Evolutionary conservation across 2,113 vertebrate genomes (phyloP).

Genomic region (Tympanuchus pallidicinctus): DNA sequence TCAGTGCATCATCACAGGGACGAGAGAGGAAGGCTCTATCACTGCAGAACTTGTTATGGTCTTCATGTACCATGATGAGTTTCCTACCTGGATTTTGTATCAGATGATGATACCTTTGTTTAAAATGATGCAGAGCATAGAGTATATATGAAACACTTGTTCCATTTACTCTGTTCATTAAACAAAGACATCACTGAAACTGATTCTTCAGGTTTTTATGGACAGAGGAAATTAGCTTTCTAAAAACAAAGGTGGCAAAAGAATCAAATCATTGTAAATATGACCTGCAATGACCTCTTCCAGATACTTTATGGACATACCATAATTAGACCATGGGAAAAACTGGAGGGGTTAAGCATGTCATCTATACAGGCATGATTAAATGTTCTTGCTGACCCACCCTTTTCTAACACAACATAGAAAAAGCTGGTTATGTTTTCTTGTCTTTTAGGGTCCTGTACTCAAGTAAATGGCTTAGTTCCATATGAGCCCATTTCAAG

Average conservation of each 20-base stretch:
- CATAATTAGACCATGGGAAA: not conserved
- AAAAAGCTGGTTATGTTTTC: not conserved
- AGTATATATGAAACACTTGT: fast-evolving
- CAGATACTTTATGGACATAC: slow-evolving; percentile 4
- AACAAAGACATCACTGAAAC: not conserved
- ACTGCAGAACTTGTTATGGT: not conserved
- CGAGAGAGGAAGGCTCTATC: not conserved
- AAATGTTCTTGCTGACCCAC: not conserved
- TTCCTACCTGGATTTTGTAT: not conserved
- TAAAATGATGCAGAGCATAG: not conserved
- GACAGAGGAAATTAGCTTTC: not conserved
- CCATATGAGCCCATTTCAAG: slow-evolving; percentile 23
- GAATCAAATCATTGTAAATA: not conserved
- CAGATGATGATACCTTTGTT: not conserved
- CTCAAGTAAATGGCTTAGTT: slow-evolving; percentile 7
- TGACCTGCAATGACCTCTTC: not conserved
- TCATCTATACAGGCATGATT: not conserved
- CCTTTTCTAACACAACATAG: not conserved
- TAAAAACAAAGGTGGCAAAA: not conserved
- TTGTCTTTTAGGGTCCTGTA: not conserved
- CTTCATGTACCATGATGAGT: fast-evolving
- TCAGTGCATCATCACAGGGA: not conserved
- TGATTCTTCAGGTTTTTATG: not conserved
- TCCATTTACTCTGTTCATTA: not conserved
- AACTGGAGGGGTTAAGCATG: not conserved